Conservation (phyloP, 2,113 vertebrate species). For the Perccottus glenii region DNA sequence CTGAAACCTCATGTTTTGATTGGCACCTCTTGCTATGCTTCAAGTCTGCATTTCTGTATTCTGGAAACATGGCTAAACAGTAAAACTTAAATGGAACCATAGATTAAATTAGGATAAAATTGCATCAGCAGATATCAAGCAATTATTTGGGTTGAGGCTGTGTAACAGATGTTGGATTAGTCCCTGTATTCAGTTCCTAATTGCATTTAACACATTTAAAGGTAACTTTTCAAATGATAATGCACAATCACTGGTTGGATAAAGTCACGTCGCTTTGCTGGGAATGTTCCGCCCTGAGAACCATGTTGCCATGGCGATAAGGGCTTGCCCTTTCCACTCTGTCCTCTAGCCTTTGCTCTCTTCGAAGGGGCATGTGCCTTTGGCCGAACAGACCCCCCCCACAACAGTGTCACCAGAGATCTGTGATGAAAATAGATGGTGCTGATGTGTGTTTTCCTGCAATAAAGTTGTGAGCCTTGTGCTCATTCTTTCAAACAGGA, state of each 20-base stretch:
- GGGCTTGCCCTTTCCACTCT: constrained; percentile 64
- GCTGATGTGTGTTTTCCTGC: neutral
- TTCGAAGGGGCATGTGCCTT: constrained; percentile 47
- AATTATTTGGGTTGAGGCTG: too few species aligned
- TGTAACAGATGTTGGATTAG: neutral
- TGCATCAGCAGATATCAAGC: neutral
- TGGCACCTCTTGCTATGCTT: too few species aligned
- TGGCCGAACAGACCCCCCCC: constrained; percentile 18
- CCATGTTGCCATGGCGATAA: constrained; percentile 63
- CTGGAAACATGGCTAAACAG: too few species aligned
- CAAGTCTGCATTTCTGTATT: too few species aligned
- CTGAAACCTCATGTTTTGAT: too few species aligned
- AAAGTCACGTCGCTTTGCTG: constrained; percentile 48
- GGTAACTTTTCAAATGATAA: constrained; percentile 17
- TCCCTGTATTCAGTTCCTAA: neutral
- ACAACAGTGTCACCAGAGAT: constrained; percentile 36
- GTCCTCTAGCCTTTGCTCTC: constrained; percentile 58
- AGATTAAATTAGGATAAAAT: neutral
- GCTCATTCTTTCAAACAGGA: neutral
- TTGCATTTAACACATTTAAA: neutral
- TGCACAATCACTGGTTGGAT: constrained; percentile 23
- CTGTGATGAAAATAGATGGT: constrained; percentile 59
- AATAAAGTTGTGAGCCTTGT: neutral
- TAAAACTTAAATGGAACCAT: too few species aligned
- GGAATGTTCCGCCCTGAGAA: constrained; percentile 58